phyloP scores from a whole-genome alignment of 2,797 vertebrate species.

The Kryptolebias ocellatus region DNA sequence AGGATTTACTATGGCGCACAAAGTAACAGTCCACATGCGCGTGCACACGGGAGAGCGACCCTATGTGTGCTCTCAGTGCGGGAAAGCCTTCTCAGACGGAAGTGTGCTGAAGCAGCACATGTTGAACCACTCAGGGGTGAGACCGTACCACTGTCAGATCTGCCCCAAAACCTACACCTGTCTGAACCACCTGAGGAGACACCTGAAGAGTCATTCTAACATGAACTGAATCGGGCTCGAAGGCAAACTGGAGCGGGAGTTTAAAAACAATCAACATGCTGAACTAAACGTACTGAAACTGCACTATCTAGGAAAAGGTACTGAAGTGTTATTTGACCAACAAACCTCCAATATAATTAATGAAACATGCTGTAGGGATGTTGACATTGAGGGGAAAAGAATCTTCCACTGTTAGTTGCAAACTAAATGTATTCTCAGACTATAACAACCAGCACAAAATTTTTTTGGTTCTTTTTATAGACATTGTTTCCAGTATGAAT shows the following conservation, averaged over 20 bases:
- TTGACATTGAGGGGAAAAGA: background rate
- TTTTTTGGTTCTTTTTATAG: background rate
- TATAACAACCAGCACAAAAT: slow-evolving; percentile 28
- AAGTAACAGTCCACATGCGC: slow-evolving; percentile 79
- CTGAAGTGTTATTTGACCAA: slow-evolving; percentile 16
- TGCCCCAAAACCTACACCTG: slow-evolving; percentile 83
- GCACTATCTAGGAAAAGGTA: slow-evolving; percentile 2
- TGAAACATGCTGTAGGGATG: background rate
- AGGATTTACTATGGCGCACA: slow-evolving; percentile 79
- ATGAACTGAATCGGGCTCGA: slow-evolving; percentile 54
- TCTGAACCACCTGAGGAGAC: slow-evolving; percentile 79
- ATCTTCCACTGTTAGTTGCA: slow-evolving; percentile 15
- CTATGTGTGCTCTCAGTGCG: slow-evolving; percentile 78
- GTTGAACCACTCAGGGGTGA: slow-evolving; percentile 80
- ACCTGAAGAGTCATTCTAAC: slow-evolving; percentile 78
- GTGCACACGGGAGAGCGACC: slow-evolving; percentile 78
- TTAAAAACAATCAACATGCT: background rate
- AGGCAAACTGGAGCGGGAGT: background rate
- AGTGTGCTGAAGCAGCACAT: slow-evolving; percentile 81
- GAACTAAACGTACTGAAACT: slow-evolving; percentile 2
- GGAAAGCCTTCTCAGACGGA: slow-evolving; percentile 78
- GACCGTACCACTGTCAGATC: slow-evolving; percentile 80
- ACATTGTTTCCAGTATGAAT: slow-evolving; percentile 31
- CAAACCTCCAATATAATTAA: slow-evolving; percentile 40
- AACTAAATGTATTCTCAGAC: slow-evolving; percentile 18